Evolutionary conservation across 2,888 invertebrate species (phyloP), one percentile per base, ranked within the genome.

Genomic region (Drosophila pseudotalamancana): DNA sequence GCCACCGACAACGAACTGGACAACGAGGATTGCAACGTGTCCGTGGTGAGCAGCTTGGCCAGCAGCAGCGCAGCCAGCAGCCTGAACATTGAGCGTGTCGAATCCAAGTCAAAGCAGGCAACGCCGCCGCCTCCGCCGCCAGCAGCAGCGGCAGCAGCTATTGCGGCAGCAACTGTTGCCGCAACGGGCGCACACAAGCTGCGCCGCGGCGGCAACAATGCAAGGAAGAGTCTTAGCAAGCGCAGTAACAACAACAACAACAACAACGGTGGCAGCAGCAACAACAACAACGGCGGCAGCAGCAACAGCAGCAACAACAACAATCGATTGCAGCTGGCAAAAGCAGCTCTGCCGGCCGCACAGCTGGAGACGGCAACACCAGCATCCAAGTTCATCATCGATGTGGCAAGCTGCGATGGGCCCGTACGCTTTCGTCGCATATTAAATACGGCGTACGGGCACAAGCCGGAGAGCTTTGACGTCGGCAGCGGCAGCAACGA

Each of bases 381-480:
- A 2, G 40, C 69, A 3, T 51, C 81, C 3, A 94, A 93, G 88
- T 94, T 95, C 0, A 94, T 97, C 1, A 92, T 96, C 63, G 97
- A 97, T 90, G 94, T 97, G n/a, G 97, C 97, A 0, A 97, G 96
- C 68, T 97, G 97, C 91, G 97, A 97, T 90, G 97, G 97, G 0
- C 97, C 97, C 0, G 97, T 97, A 0, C 93, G 95, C 21, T 96
- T 97, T 91, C 96, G 96, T 80, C 93, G 97, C 1, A 96, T 97
- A 2, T 92, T 97, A 2, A 97, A 97, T 92, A 94, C 94, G 46
- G 96, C 96, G 60, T 97, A 97, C 92, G 94, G 91, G 2, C 90
- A 90, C 31, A 92, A 67, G 90, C 92, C 92, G 79, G 93, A 83
- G 6, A 45, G 37, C 12, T 46, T 27, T 25, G 39, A 31, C n/a